Evolutionary conservation across 1,140 invertebrate genomes (phyloP), one percentile per base, ranked within the genome.

Genomic region (Bactericera cockerelli): DNA sequence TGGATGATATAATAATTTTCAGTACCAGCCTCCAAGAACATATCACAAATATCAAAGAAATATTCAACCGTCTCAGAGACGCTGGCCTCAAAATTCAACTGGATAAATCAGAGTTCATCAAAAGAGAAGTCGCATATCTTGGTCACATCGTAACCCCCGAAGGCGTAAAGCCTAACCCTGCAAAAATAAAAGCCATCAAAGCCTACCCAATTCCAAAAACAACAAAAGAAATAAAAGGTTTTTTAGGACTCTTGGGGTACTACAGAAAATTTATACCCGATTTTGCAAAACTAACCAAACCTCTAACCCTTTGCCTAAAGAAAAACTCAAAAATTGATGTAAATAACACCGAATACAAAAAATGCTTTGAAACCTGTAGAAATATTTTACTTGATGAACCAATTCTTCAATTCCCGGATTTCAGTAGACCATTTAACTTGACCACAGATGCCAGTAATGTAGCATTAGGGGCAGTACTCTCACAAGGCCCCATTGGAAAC

Each of bases 351-450:
- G 26, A 53, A 4, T 63, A 59, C 26, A n/a, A 2, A 62, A 13
- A 66, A 4, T 64, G 33, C 10, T 73, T 75, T 55, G 61, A 73
- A 14, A 65, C 56, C 1, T 60, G 74, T 26, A 73, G 71, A 68
- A 58, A 67, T 26, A 62, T 67, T 28, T 62, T 61, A 74, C 4
- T 31, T 6, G 13, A 31, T 13, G 28, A 31, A 36, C 28, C 54
- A 1, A 55, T 69, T 8, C n/a, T 75, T 0, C 66, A 69, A 53
- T 63, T 67, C 22, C 64, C 65, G 13, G 39, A 69, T 28, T 64
- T 62, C 14, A 16, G 21, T 4, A 42, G 63, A 38, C 62, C 63
- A 6, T 70, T 69, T 14, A 59, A 63, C 13, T 6, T 69, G 10
- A 65, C 67, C 0, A 70, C 66, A 0, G 60, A 64, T 33, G 61